Conservation (phyloP, 2,113 vertebrate species). For the Brevimyrus niger region DNA sequence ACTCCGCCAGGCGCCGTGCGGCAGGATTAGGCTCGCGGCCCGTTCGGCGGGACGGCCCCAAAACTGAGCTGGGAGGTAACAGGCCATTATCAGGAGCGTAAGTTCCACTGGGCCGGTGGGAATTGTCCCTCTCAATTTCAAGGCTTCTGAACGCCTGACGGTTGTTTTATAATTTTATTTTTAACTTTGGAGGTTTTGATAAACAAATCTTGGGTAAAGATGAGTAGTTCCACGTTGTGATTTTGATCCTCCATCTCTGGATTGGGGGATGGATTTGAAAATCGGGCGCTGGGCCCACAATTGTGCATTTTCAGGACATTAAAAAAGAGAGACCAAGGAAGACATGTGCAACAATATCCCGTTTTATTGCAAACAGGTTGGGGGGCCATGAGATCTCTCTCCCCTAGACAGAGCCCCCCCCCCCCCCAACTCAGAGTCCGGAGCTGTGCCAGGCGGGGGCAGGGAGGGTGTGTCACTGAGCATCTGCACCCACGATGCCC, state of each 20-base stretch:
- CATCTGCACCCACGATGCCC: constrained; percentile 53
- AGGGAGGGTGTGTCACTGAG: constrained; percentile 29
- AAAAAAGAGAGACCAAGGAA: constrained; percentile 30
- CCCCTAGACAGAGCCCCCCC: constrained; percentile 35
- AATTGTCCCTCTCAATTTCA: not conserved
- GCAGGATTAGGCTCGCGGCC: not conserved
- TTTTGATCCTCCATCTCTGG: not conserved
- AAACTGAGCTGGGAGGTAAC: not conserved
- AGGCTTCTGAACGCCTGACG: not conserved
- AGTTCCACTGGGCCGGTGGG: not conserved
- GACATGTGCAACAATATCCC: constrained; percentile 51
- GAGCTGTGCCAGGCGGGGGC: constrained; percentile 43
- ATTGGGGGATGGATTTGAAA: not conserved
- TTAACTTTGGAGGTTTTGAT: not conserved
- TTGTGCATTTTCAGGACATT: constrained; percentile 24
- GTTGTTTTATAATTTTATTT: not conserved
- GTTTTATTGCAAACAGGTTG: constrained; percentile 43
- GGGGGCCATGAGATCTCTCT: constrained; percentile 34
- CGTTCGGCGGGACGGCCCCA: not conserved
- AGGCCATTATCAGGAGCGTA: not conserved
- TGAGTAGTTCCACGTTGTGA: not conserved
- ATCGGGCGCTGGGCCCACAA: constrained; percentile 15
- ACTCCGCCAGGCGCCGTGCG: not conserved
- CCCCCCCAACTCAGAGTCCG: constrained; percentile 31
- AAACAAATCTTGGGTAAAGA: not conserved